phyloP scores from a whole-genome alignment of 1,140 invertebrate genomes.

The Bombus waltoni region DNA sequence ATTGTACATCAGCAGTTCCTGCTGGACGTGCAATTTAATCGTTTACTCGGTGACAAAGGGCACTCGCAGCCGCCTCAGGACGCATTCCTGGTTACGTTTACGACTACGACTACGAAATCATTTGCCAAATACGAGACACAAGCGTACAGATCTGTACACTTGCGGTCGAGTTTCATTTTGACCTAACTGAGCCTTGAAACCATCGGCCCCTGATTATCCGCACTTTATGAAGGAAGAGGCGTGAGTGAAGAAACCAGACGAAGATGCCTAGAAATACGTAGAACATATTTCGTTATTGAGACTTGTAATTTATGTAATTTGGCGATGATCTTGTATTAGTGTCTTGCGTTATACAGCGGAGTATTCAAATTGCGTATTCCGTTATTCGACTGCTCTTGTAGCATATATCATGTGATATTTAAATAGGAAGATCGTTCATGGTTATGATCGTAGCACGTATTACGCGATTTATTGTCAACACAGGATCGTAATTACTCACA shows the following conservation, averaged over 20 bases:
- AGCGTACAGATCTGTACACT: not conserved
- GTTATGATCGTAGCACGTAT: not conserved
- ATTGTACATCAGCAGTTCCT: slow-evolving; percentile 62
- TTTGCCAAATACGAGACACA: slow-evolving; percentile 48
- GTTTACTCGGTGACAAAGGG: slow-evolving; percentile 65
- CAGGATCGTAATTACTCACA: not conserved
- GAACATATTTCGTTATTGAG: not conserved
- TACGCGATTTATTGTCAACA: not conserved
- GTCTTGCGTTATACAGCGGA: not conserved
- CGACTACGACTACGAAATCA: slow-evolving; percentile 49
- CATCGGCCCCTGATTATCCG: not conserved
- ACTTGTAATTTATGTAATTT: no score
- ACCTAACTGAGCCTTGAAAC: slow-evolving; percentile 10
- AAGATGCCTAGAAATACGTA: not conserved
- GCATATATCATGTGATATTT: not conserved
- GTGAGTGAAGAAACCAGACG: not conserved
- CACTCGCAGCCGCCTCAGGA: slow-evolving; percentile 33
- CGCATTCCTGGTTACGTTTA: slow-evolving; percentile 64
- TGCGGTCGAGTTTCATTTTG: slow-evolving; percentile 37
- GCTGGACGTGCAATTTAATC: slow-evolving; percentile 66
- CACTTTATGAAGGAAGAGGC: slow-evolving; percentile 21
- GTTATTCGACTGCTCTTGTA: not conserved
- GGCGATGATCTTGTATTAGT: no score
- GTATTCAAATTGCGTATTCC: not conserved
- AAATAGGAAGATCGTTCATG: not conserved